Base-by-base conservation (phyloP, 2,113 vertebrate species). In the Paedocypris sp. region DNA sequence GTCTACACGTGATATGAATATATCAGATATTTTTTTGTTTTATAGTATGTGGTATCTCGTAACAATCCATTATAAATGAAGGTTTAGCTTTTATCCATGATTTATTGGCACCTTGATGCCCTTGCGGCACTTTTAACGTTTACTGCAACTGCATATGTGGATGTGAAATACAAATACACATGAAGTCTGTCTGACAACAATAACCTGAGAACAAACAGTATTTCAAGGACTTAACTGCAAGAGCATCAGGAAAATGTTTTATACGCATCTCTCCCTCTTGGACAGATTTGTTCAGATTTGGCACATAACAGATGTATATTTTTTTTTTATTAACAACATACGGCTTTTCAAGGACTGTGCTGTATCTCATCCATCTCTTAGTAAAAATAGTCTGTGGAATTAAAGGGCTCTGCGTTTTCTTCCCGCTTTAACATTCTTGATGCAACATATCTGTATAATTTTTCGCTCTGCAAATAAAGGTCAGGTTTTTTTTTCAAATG, bases 151-250 rank as follows among this genome's bases (percentile, higher is more conserved):
- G 46, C 62, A 43, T 60, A 22, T 47, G 23, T 56, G 62, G 68
- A 73, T 51, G 35, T 61, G 53, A 73, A 70, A 45, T n/a, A n/a
- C 46, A 70, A 70, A 66, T 28, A 38, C 58, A 15, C 43, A 60
- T 39, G 31, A 11, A 64, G 68, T 63, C 66, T 64, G 53, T 72
- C 58, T 62, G 69, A 74, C 68, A n/a, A n/a, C n/a, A 71, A 70
- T 67, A 50, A 62, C 39, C 68, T 69, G 60, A 66, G 70, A 72
- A 58, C 43, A 72, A 74, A 68, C 67, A 67, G 38, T 38, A 31
- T 58, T 69, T 68, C 64, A 63, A 76, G 67, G 69, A 64, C 60
- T 54, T 7, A 62, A 57, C 26, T 60, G 61, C 20, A 51, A 35
- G 59, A 38, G 54, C 56, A 60, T 60, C 33, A 33, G 69, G 69